These are phyloP conservation scores for Drosophila arawakana DNA, from an alignment of 1,140 invertebrate genomes.

Conservation along the genomic window DNA sequence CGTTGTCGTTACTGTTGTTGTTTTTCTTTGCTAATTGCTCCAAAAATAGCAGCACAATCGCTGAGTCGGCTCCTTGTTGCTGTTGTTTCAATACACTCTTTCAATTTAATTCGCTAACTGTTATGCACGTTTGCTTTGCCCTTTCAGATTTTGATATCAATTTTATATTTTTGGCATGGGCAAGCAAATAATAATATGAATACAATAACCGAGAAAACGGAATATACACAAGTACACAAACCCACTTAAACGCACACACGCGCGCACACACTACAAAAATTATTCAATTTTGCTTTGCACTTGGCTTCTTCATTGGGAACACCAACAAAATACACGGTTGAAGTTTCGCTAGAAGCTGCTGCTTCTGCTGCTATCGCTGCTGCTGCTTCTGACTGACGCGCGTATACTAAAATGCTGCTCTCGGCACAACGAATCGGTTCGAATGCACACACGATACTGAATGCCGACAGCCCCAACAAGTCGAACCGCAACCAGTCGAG, in stretches of 20 bases:
- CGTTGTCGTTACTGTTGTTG: slow-evolving; percentile 14
- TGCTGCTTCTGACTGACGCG: slow-evolving; percentile 25
- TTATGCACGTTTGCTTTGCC: slow-evolving; percentile 68
- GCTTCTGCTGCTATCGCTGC: slow-evolving; percentile 10
- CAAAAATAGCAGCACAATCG: slow-evolving; percentile 40
- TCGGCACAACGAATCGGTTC: slow-evolving; percentile 52
- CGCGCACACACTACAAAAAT: slow-evolving; percentile 46
- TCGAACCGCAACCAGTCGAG: slow-evolving; percentile 22
- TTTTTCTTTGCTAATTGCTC: slow-evolving; percentile 42
- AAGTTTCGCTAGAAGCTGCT: slow-evolving; percentile 38
- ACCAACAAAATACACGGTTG: slow-evolving; percentile 50
- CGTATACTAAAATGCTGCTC: slow-evolving; percentile 32
- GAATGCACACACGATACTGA: slow-evolving; percentile 54
- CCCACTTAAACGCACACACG: slow-evolving; percentile 43
- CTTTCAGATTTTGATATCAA: slow-evolving; percentile 58
- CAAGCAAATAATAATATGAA: slow-evolving; percentile 45
- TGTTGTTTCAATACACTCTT: slow-evolving; percentile 27
- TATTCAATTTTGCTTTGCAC: slow-evolving; percentile 64
- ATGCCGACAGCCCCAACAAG: slow-evolving; percentile 28
- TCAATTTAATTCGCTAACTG: slow-evolving; percentile 38
- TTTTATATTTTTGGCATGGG: slow-evolving; percentile 44
- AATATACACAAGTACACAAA: slow-evolving; percentile 26
- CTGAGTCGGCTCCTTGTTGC: slow-evolving; percentile 34
- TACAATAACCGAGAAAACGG: slow-evolving; percentile 9
- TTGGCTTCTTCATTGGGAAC: slow-evolving; percentile 51